phyloP scores from a whole-genome alignment of 2,888 invertebrate genomes.

The Dasypogon diadema region DNA sequence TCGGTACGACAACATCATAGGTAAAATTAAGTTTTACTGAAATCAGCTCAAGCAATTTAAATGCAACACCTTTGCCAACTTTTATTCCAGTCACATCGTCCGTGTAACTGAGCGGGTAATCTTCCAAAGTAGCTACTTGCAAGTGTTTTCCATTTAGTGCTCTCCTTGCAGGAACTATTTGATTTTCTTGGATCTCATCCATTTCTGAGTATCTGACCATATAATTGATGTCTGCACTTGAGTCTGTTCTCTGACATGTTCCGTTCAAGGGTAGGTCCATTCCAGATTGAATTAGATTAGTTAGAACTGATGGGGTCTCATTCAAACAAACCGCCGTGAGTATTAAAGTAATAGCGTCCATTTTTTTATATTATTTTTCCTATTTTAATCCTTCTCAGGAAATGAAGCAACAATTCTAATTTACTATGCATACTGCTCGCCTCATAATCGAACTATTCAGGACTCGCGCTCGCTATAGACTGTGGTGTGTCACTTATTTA shows the following conservation, averaged over 20 bases:
- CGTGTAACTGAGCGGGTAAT: constrained; percentile 75
- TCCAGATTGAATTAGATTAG: too few species aligned
- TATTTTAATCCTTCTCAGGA: neutral
- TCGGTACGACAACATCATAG: constrained; percentile 77
- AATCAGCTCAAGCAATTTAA: constrained; percentile 77
- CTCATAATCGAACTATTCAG: neutral
- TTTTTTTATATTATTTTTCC: neutral
- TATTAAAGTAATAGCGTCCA: constrained; percentile 19
- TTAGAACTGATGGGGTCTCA: neutral
- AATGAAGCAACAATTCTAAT: neutral
- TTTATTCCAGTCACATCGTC: constrained; percentile 71
- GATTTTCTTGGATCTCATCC: neutral
- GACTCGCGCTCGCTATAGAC: constrained; percentile 16
- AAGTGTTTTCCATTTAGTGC: constrained; percentile 63
- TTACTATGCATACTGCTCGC: neutral
- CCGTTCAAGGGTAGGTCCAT: too few species aligned
- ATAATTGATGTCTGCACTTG: neutral
- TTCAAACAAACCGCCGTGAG: constrained; percentile 22
- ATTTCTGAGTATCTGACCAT: neutral
- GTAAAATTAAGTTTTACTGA: constrained; percentile 79
- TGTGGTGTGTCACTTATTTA: neutral
- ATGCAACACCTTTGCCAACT: constrained; percentile 79
- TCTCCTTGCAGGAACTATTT: neutral
- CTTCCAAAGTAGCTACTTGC: constrained; percentile 69
- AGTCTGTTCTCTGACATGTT: neutral